These are phyloP conservation scores for Athene noctua DNA, from an alignment of 2,113 vertebrate species.

Conservation along the genomic window DNA sequence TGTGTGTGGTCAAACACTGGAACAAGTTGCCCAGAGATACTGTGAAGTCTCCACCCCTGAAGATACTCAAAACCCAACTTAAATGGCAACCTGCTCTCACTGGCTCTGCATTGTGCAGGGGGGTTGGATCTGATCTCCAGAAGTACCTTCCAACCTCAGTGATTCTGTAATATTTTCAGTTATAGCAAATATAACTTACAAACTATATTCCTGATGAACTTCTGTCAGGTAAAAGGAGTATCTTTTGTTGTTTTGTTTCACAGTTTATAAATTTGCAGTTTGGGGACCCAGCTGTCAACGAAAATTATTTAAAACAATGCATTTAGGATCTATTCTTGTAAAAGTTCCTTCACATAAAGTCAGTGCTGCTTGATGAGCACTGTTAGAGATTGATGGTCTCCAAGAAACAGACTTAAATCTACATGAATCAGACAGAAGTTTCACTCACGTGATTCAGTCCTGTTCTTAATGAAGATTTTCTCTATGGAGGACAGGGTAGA, in stretches of 20 bases:
- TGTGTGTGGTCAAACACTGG: not conserved
- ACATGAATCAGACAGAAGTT: not conserved
- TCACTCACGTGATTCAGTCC: not conserved
- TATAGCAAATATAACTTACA: not conserved
- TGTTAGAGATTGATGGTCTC: not conserved
- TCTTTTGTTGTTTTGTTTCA: not conserved
- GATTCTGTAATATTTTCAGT: not conserved
- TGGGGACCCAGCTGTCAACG: not conserved
- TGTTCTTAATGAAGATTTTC: not conserved
- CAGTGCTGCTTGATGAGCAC: not conserved
- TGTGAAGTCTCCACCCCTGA: not conserved
- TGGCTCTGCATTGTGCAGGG: not conserved
- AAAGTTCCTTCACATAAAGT: not conserved
- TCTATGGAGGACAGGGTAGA: not conserved
- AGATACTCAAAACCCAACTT: not conserved
- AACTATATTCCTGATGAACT: not conserved
- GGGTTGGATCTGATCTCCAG: not conserved
- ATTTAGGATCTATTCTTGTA: not conserved
- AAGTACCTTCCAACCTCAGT: not conserved
- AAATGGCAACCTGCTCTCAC: not conserved
- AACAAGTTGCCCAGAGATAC: not conserved
- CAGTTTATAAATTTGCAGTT: not conserved
- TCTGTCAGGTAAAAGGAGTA: not conserved
- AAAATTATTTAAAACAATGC: not conserved
- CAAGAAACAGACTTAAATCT: not conserved